Base-by-base conservation (phyloP, 2,797 vertebrate genomes). In the Hirundo rustica region DNA sequence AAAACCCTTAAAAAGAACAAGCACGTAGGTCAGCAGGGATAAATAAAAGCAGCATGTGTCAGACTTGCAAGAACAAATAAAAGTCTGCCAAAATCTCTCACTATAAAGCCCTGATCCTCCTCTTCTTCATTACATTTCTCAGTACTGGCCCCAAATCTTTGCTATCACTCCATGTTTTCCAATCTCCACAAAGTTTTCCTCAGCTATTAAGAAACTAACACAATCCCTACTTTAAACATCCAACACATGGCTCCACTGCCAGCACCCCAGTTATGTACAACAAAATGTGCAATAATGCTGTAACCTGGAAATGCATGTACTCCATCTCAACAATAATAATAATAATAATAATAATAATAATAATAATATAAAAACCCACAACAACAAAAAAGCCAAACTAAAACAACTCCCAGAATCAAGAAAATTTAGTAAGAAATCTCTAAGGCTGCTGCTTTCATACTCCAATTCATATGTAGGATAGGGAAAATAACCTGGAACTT, bases 1-100 rank as follows among this genome's bases (percentile, higher is more conserved):
- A 74, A 92, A 80, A 86, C 73, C 58, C 91, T 83, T 48, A 47
- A 77, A 88, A 88, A 88, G 47, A 74, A 53, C 45, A 87, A 88
- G 70, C 18, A 81, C 0, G 1, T n/a, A 53, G 18, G 45, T 79
- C 73, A 86, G 47, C 47, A 81, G 48, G 61, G 32, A 75, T 60
- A 90, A 85, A 81, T 62, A 88, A 54, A 83, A 81, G 32, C 91
- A 85, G 36, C 11, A 44, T 5, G 16, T 72, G 44, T 74, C 50
- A 94, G 55, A 32, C 55, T 50, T 86, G 32, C 38, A 86, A 75
- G 36, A 89, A 73, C 13, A 80, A 84, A 58, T 8, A 13, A 34
- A 77, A 87, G 22, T 70, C 40, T 1, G 1, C 54, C 58, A 91
- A 87, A 92, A 73, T 44, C 32, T 55, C 68, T 53, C 45, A 32